Evolutionary conservation across 2,797 vertebrate genomes (phyloP).

Genomic region (Sebastes cheni): DNA sequence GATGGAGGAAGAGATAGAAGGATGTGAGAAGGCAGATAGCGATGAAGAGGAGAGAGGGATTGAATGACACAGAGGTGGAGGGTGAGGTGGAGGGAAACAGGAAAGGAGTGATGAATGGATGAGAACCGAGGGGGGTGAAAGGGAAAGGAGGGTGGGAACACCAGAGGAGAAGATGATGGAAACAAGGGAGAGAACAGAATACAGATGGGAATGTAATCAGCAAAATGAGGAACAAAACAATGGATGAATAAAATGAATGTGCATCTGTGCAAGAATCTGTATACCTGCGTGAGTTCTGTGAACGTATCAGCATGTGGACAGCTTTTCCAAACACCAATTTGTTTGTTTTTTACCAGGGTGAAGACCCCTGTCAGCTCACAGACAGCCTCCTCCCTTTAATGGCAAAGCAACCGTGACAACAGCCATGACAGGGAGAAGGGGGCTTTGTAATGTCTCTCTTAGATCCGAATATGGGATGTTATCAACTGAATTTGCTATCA

Average conservation of each 20-base stretch:
- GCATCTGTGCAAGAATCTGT: background rate
- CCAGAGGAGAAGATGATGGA: background rate
- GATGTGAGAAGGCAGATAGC: conserved; percentile 21
- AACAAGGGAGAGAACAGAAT: background rate
- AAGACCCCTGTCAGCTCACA: conserved; percentile 31
- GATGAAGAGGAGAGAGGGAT: conserved; percentile 19
- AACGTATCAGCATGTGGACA: background rate
- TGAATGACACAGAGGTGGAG: conserved; percentile 36
- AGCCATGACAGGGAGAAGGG: conserved; percentile 16
- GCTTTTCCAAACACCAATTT: conserved; percentile 18
- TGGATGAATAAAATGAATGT: background rate
- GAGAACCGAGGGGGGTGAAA: background rate
- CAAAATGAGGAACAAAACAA: background rate
- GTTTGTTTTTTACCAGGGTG: conserved; percentile 4
- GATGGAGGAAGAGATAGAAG: conserved; percentile 54
- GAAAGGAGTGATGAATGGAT: conserved; percentile 34
- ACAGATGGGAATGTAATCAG: background rate
- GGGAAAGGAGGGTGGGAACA: background rate
- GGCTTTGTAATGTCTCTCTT: conserved; percentile 39
- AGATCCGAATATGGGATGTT: conserved; percentile 33
- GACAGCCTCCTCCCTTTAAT: conserved; percentile 19
- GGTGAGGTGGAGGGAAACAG: conserved; percentile 8
- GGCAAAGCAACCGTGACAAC: conserved; percentile 42
- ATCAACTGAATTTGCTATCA: conserved; percentile 59
- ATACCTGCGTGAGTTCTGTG: background rate